Conservation (phyloP, 2,113 vertebrate genomes). For the Mellivora capensis region DNA sequence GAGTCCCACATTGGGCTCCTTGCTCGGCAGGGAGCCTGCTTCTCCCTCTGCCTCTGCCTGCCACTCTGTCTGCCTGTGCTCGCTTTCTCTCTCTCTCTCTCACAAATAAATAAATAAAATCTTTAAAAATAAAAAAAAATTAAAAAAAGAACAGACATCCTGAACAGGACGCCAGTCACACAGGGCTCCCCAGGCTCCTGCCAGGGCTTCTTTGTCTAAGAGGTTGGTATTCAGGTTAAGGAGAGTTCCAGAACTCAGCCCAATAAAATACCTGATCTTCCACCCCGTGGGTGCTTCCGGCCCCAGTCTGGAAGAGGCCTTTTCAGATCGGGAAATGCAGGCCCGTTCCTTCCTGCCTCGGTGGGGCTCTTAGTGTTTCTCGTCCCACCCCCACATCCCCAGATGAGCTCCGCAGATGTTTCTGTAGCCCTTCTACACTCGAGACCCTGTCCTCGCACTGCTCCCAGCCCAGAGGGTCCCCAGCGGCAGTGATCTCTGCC, state of each 20-base stretch:
- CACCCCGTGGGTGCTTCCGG: background rate
- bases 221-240: background rate
- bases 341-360: background rate
- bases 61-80: no score
- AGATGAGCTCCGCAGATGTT: background rate
- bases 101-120: no score
- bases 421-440: background rate
- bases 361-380: background rate
- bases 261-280: background rate
- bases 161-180: background rate
- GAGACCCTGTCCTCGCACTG: background rate
- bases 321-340: background rate
- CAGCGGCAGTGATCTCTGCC: background rate
- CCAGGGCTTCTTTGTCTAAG: background rate
- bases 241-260: background rate
- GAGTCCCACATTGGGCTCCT: no score
- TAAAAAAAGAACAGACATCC: background rate
- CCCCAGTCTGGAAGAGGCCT: background rate
- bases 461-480: background rate
- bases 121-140: no score
- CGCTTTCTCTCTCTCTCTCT: no score
- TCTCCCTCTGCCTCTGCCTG: no score
- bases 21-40: no score
- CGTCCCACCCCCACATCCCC: no score
- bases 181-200: background rate